These are phyloP conservation scores for Lichenostomus cassidix DNA, from an alignment of 2,113 vertebrate species.

Conservation along the genomic window DNA sequence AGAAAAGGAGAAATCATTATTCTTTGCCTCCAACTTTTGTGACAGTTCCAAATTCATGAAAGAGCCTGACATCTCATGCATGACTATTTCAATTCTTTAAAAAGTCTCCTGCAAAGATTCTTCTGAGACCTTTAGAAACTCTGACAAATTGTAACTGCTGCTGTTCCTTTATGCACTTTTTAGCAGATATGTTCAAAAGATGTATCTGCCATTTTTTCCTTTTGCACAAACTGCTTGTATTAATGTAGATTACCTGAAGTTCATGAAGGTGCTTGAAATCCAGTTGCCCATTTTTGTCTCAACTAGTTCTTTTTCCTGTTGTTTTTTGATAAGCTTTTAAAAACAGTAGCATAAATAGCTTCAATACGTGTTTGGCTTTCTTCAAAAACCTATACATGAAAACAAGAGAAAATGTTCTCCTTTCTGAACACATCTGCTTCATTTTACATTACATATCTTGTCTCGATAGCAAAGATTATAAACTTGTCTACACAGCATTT, in stretches of 20 bases:
- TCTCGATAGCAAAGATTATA: neutral
- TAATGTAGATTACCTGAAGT: neutral
- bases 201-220: neutral
- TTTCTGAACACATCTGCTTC: neutral
- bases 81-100: neutral
- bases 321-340: neutral
- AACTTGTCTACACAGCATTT: constrained; percentile 29
- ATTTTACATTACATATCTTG: constrained; percentile 8
- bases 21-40: neutral
- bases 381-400: neutral
- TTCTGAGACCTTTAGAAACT: neutral
- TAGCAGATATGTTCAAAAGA: neutral
- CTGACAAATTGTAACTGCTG: neutral
- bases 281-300: neutral
- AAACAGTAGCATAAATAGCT: neutral
- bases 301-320: neutral
- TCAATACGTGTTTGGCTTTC: neutral
- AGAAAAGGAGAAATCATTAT: neutral
- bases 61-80: neutral
- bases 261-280: neutral
- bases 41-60: neutral
- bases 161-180: neutral
- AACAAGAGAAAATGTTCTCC: neutral
- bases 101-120: neutral
- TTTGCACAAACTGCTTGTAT: neutral